Conservation (phyloP, 2,888 invertebrate genomes). For the Trichogramma dendrolimi region DNA sequence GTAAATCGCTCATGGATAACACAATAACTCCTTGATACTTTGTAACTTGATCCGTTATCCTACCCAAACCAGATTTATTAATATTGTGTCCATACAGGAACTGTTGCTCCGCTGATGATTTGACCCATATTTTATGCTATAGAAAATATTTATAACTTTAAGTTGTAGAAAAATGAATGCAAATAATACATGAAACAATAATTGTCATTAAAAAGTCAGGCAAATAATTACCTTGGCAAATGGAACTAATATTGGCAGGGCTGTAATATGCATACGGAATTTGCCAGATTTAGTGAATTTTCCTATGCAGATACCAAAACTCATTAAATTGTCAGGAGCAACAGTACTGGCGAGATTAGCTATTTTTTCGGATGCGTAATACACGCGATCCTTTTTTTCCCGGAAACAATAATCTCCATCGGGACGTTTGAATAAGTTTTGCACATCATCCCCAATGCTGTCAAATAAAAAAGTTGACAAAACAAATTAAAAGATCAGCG, state of each 20-base stretch:
- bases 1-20: slow-evolving; percentile 89
- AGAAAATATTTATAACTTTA: slow-evolving; percentile 32
- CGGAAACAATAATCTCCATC: slow-evolving; percentile 98
- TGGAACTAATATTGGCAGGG: slow-evolving; percentile 89
- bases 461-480: slow-evolving; percentile 11
- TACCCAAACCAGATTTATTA: slow-evolving; percentile 87
- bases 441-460: slow-evolving; percentile 93
- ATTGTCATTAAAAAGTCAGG: too few relatives aligned
- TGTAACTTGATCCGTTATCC: slow-evolving; percentile 92
- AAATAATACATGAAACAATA: too few relatives aligned
- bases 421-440: slow-evolving; percentile 86
- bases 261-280: slow-evolving; percentile 88
- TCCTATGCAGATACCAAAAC: slow-evolving; percentile 94
- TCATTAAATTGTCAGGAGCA: slow-evolving; percentile 68
- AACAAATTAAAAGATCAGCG: background rate
- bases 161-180: background rate
- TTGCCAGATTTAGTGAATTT: slow-evolving; percentile 95
- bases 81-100: slow-evolving; percentile 97
- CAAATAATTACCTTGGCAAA: slow-evolving; percentile 75
- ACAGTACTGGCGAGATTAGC: slow-evolving; percentile 72
- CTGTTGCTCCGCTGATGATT: slow-evolving; percentile 92
- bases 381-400: slow-evolving; percentile 86
- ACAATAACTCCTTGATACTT: slow-evolving; percentile 93
- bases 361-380: slow-evolving; percentile 82
- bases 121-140: slow-evolving; percentile 93